These are phyloP conservation scores for Amphibalanus amphitrite DNA, from an alignment of 1,140 invertebrate species.

Conservation along the genomic window DNA sequence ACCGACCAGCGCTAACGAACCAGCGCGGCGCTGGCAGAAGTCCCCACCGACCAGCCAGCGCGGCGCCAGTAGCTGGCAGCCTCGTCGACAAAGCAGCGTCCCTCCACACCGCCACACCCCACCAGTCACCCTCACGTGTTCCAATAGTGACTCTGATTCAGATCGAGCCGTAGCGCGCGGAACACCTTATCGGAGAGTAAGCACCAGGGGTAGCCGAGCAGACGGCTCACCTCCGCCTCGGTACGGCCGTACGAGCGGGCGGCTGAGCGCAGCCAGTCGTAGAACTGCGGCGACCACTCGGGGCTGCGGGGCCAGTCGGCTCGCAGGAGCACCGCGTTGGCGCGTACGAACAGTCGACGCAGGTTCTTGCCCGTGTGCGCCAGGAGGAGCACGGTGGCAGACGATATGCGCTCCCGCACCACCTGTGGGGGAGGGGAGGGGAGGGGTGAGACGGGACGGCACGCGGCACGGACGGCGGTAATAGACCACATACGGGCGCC, in stretches of 20 bases:
- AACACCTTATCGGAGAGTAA: slow-evolving; percentile 55
- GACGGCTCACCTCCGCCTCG: slow-evolving; percentile 45
- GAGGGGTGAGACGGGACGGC: too few species aligned
- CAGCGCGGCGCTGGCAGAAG: too few species aligned
- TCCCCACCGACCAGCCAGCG: too few species aligned
- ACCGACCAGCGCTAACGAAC: too few species aligned
- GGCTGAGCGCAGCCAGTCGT: slow-evolving; percentile 41
- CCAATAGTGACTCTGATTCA: slow-evolving; percentile 10
- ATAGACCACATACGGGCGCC: too few species aligned
- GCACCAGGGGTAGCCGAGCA: slow-evolving; percentile 48
- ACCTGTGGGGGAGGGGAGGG: slow-evolving; percentile 38
- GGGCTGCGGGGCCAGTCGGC: slow-evolving; percentile 47
- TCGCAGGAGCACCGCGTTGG: slow-evolving; percentile 49
- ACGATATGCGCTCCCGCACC: slow-evolving; percentile 59
- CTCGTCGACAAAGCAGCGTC: too few species aligned
- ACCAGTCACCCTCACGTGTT: too few species aligned
- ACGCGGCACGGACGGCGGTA: too few species aligned
- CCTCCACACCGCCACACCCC: too few species aligned
- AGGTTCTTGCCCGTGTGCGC: slow-evolving; percentile 44
- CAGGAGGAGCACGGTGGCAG: slow-evolving; percentile 54
- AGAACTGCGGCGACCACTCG: slow-evolving; percentile 48
- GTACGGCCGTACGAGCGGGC: slow-evolving; percentile 43
- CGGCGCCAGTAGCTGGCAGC: too few species aligned
- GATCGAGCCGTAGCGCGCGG: slow-evolving; percentile 23
- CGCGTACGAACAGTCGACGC: slow-evolving; percentile 42